Percentiles rank a stretch among this genome's conserved stretches.
Evolutionary conservation across 1,140 invertebrate genomes (phyloP).

Genomic region (Papilio polyxenes): DNA sequence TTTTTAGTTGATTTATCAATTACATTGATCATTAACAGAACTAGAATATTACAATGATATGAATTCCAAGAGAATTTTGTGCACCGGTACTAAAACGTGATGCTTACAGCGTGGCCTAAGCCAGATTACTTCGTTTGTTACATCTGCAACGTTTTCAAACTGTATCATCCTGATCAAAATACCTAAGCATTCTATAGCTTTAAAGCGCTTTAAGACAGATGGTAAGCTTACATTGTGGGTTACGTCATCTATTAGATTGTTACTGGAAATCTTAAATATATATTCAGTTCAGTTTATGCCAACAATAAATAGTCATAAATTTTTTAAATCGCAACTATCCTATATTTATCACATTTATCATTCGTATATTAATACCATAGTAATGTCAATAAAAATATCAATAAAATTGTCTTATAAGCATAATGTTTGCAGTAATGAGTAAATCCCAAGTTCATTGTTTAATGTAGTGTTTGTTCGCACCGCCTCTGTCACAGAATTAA

Average conservation of each 20-base stretch:
- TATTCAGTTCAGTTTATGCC: no score
- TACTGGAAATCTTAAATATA: no score
- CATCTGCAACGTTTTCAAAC: slow-evolving; percentile 16
- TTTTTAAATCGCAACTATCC: no score
- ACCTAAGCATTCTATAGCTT: neutral
- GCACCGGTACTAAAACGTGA: slow-evolving; percentile 17
- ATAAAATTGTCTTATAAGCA: no score
- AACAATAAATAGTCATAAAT: no score
- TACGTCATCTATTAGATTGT: no score
- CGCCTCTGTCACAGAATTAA: neutral
- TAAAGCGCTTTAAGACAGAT: neutral
- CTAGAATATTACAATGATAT: neutral
- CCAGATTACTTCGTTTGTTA: neutral
- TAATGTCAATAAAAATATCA: no score
- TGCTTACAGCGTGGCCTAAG: slow-evolving; percentile 3
- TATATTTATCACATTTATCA: no score
- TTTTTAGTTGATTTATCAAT: neutral
- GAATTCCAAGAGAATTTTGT: neutral
- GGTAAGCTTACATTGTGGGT: neutral
- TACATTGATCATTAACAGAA: neutral
- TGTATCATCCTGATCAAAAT: neutral
- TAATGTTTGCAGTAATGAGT: no score
- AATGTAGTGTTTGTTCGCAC: no score
- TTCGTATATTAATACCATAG: no score
- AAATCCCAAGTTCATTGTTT: no score